These are phyloP conservation scores for Oscheius onirici DNA, from an alignment of 2,888 invertebrate genomes.

Conservation along the genomic window DNA sequence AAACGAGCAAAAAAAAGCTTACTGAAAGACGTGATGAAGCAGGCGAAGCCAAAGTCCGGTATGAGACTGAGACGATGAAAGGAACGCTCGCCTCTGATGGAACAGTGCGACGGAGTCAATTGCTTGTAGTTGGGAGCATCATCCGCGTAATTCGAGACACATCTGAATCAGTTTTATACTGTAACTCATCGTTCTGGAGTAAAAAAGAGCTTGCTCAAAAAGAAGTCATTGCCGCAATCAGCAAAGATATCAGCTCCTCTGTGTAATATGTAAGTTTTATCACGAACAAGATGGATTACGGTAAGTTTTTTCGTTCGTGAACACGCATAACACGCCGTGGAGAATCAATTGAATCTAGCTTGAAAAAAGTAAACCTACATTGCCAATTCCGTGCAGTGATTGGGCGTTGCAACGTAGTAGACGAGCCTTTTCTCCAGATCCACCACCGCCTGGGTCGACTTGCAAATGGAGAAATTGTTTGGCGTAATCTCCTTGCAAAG, in stretches of 20 bases:
- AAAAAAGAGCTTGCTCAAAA: too few relatives aligned
- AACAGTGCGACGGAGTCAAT: not conserved
- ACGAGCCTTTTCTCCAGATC: conserved; percentile 56
- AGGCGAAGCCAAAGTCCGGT: conserved; percentile 60
- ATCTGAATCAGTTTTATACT: too few relatives aligned
- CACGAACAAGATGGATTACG: too few relatives aligned
- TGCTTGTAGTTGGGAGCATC: not conserved
- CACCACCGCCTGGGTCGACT: conserved; percentile 56
- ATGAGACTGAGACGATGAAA: conserved; percentile 46
- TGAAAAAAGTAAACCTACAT: conserved; percentile 49
- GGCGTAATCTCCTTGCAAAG: conserved; percentile 17
- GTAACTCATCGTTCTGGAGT: too few relatives aligned
- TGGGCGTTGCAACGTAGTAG: conserved; percentile 61
- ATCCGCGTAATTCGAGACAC: conserved; percentile 40
- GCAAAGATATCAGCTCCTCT: too few relatives aligned
- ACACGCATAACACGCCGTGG: too few relatives aligned
- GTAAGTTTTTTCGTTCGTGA: too few relatives aligned
- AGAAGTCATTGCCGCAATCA: too few relatives aligned
- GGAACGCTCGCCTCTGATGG: conserved; percentile 49
- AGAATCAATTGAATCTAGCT: not conserved
- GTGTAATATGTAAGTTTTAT: too few relatives aligned
- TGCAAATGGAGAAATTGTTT: conserved; percentile 57
- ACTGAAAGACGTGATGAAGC: conserved; percentile 53
- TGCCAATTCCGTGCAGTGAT: conserved; percentile 54
- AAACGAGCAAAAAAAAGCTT: not conserved